Base-by-base conservation (phyloP, 2,888 invertebrate species). In the Argyresthia albistria region DNA sequence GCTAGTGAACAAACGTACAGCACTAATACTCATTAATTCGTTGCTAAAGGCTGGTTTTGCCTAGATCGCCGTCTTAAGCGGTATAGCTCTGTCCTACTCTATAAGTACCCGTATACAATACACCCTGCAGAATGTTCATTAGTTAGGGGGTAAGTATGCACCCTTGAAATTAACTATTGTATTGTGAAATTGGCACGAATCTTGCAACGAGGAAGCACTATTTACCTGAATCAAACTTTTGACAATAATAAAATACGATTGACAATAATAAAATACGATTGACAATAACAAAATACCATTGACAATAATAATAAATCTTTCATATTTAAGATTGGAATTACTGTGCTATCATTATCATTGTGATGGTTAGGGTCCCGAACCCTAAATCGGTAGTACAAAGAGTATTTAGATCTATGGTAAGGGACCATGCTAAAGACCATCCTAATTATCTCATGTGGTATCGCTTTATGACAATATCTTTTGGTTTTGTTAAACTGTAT, bases 261-360 rank as follows among this genome's bases (percentile, higher is more conserved):
- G 46, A 45, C 51, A 55, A 48, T 55, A 47, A 42, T 48, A 55
- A 58, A 54, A 53, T 39, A 43, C 15, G 25, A 15, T 43, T 52
- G 46, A 45, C 51, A 55, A 48, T 55, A 47, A 42, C 45, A 55
- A 58, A 54, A 53, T 53, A 39, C 8, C 51, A 62, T 68, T 66
- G 61, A 54, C 53, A 53, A 53, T 49, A 45, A 53, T 53, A 46
- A 51, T 14, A 8, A 43, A 43, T 8, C n/a, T 43, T n/a, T 16
- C 15, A 14, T 15, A 10, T 16, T 10, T 45, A 16, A 16, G 14
- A 15, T 15, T 15, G 45, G 8, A 16, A 54, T 43, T 46, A 9
- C 3, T 39, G 10, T 15, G 45, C 16, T 16, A 15, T 15, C 4
- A 15, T 8, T 9, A 45, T 8, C 10, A 16, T n/a, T 45, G 45